Conservation (phyloP, 2,888 invertebrate genomes). For the Uloborus plumipes region DNA sequence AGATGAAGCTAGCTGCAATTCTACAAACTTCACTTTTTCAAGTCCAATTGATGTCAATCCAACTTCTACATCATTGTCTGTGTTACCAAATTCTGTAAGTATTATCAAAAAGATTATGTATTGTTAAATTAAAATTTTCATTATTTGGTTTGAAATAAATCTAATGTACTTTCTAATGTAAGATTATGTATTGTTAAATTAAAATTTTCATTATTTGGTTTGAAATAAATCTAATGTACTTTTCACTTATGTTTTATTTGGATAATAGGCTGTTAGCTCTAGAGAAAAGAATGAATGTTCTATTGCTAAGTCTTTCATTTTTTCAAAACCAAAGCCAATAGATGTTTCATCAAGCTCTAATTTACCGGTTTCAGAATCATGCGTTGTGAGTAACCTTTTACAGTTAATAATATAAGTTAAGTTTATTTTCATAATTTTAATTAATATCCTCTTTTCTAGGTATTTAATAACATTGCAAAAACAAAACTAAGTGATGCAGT, state of each 20-base stretch:
- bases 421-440: too few species aligned
- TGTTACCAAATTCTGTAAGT: slow-evolving; percentile 23
- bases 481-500: too few species aligned
- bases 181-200: too few species aligned
- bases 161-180: too few species aligned
- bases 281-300: not conserved
- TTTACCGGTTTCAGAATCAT: too few species aligned
- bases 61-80: not conserved
- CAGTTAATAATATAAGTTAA: too few species aligned
- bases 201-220: too few species aligned
- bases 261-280: not conserved
- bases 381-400: too few species aligned
- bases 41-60: slow-evolving; percentile 9
- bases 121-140: too few species aligned
- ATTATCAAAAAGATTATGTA: not conserved
- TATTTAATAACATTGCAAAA: too few species aligned
- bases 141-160: too few species aligned
- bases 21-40: slow-evolving; percentile 34
- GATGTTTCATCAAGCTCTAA: slow-evolving; percentile 1
- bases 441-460: too few species aligned
- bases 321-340: slow-evolving; percentile 39
- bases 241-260: not conserved
- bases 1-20: not conserved
- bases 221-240: not conserved
- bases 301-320: slow-evolving; percentile 14